phyloP scores from a whole-genome alignment of 2,888 invertebrate species.

The Antheraea assamensis region DNA sequence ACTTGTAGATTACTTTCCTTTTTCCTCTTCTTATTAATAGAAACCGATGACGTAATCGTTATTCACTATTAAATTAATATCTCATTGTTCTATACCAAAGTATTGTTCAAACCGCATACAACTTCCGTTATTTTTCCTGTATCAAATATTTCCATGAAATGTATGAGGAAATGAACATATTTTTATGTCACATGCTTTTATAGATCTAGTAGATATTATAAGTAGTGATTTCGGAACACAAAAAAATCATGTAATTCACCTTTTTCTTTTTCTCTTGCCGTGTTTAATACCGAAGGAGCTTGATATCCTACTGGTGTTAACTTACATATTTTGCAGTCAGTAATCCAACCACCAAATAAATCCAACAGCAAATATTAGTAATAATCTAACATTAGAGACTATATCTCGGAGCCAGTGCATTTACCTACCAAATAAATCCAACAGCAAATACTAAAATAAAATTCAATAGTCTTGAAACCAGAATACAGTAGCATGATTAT shows the following conservation, averaged over 20 bases:
- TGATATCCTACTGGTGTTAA: too few relatives aligned
- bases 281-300: too few relatives aligned
- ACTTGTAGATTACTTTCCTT: neutral
- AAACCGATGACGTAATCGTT: neutral
- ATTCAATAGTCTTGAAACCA: neutral
- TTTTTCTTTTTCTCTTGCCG: too few relatives aligned
- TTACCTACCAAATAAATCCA: too few relatives aligned
- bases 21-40: neutral
- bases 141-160: constrained; percentile 11
- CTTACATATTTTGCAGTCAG: neutral
- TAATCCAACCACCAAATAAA: neutral
- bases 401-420: neutral
- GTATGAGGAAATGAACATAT: neutral
- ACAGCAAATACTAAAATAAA: too few relatives aligned
- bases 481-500: neutral
- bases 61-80: constrained; percentile 8
- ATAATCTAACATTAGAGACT: neutral
- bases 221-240: neutral
- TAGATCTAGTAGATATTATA: neutral
- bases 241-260: too few relatives aligned
- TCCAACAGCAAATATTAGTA: neutral
- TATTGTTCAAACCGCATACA: constrained; percentile 20
- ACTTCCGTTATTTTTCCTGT: neutral
- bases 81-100: neutral
- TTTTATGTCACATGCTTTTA: neutral